Conservation (phyloP, 2,113 vertebrate species). For the Sturnus vulgaris region DNA sequence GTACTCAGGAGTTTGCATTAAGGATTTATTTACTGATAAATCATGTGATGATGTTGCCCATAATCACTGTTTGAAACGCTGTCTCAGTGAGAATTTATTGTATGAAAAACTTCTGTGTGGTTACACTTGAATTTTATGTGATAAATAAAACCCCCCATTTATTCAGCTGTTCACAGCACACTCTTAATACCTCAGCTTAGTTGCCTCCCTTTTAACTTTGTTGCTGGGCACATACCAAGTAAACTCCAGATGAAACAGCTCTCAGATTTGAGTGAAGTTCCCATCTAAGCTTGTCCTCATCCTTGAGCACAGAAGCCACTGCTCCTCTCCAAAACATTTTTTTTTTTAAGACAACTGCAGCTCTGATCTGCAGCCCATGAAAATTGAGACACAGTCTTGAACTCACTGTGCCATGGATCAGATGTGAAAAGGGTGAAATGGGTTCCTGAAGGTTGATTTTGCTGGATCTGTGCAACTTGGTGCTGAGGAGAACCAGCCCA, state of each 20-base stretch:
- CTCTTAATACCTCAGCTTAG: slow-evolving; percentile 44
- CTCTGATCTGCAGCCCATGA: not conserved
- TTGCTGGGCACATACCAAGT: slow-evolving; percentile 21
- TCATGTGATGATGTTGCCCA: not conserved
- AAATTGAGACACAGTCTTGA: not conserved
- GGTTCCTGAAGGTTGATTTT: not conserved
- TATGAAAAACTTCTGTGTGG: slow-evolving; percentile 20
- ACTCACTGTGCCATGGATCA: not conserved
- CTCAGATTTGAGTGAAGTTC: slow-evolving; percentile 1
- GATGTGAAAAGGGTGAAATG: not conserved
- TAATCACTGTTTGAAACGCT: slow-evolving; percentile 31
- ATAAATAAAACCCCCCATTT: slow-evolving; percentile 29
- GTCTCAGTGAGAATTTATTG: slow-evolving; percentile 43
- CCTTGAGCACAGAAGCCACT: not conserved
- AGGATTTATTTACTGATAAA: slow-evolving; percentile 49
- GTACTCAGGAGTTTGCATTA: slow-evolving; percentile 24
- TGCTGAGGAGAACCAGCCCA: not conserved
- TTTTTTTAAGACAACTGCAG: not conserved
- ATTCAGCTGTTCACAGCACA: slow-evolving; percentile 18
- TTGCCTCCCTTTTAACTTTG: slow-evolving; percentile 39
- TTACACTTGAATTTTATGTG: slow-evolving; percentile 11
- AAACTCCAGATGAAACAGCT: not conserved
- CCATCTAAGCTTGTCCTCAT: not conserved
- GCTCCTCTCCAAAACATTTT: not conserved
- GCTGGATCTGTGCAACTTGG: not conserved